These are phyloP conservation scores for Chanos chanos DNA, from an alignment of 2,797 vertebrate species.

Conservation along the genomic window DNA sequence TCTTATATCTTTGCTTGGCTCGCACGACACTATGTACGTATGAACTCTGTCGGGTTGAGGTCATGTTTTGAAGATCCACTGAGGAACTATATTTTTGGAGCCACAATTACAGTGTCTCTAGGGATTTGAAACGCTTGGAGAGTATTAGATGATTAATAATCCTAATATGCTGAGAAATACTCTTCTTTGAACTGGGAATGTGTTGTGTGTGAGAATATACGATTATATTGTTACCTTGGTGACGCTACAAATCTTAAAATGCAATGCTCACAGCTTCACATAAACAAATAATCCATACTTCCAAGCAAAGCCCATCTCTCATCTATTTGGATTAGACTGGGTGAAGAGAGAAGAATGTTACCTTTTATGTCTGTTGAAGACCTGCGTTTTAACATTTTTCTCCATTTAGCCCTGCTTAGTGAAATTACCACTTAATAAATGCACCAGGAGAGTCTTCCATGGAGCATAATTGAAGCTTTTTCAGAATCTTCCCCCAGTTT, in stretches of 20 bases:
- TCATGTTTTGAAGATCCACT: slow-evolving; percentile 58
- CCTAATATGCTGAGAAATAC: slow-evolving; percentile 66
- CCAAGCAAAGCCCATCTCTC: slow-evolving; percentile 63
- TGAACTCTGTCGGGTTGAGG: slow-evolving; percentile 48
- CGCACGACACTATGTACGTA: slow-evolving; percentile 31
- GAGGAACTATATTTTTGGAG: slow-evolving; percentile 49
- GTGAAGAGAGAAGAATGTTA: slow-evolving; percentile 65
- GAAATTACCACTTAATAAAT: slow-evolving; percentile 78
- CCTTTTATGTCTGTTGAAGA: slow-evolving; percentile 66
- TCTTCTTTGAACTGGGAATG: slow-evolving; percentile 76
- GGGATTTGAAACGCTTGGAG: slow-evolving; percentile 52
- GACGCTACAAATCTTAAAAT: slow-evolving; percentile 68
- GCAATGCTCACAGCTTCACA: slow-evolving; percentile 48
- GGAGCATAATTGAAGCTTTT: slow-evolving; percentile 72
- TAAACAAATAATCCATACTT: slow-evolving; percentile 75
- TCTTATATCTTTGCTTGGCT: slow-evolving; percentile 2
- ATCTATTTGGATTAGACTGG: slow-evolving; percentile 74
- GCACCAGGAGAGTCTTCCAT: slow-evolving; percentile 63
- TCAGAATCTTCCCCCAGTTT: slow-evolving; percentile 51
- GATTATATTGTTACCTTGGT: slow-evolving; percentile 65
- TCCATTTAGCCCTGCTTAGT: slow-evolving; percentile 72
- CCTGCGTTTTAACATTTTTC: slow-evolving; percentile 34
- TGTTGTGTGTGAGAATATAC: slow-evolving; percentile 62
- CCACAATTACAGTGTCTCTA: slow-evolving; percentile 54
- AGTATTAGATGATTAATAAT: slow-evolving; percentile 76